Evolutionary conservation across 2,888 invertebrate genomes (phyloP), one percentile per base, ranked within the genome.

Genomic region (Bellardia bayeri): DNA sequence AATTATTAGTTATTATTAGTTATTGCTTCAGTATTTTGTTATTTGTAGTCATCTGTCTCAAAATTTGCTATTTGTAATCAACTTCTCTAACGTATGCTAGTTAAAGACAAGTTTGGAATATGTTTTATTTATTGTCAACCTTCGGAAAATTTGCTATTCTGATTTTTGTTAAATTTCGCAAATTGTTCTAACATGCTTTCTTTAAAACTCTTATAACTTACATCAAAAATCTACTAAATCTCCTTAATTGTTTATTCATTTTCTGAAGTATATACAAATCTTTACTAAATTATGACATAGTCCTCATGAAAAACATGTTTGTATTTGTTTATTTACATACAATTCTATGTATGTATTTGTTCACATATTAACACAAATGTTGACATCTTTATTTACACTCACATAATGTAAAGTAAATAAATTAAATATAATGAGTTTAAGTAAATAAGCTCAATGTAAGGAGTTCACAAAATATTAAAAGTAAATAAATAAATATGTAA

Each of bases 401-500:
- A 16, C 33, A 49, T 71, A 71, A 51, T 64, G 14, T 40, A 11
- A 81, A 72, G 30, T 54, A 72, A 64, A 81, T 16, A 79, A 11
- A 51, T 30, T 58, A 23, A 40, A 54, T 6, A 51, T 1, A 33
- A 69, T 23, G 11, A 49, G 16, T 54, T 63, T n/a, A 23, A 63
- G 11, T 45, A 63, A 64, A 63, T 51, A 71, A 83, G 40, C 61
- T 63, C 13, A 54, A n/a, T 64, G 11, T 37, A 49, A 49, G 7
- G 13, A 69, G 37, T 74, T 68, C 11, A 68, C 33, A 23, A 30
- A 85, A 71, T 56, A 75, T 78, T 37, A 69, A 74, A 68, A 80
- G 61, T 45, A 45, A 45, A 45, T 45, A 13, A 45, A 45, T 45
- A 13, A 11, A 45, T 3, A 42, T 6, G 2, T 54, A 63, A 63